Percentiles rank a stretch among this genome's conserved stretches.
Evolutionary conservation across 1,140 invertebrate genomes (phyloP).

Genomic region (Diorhabda carinulata): DNA sequence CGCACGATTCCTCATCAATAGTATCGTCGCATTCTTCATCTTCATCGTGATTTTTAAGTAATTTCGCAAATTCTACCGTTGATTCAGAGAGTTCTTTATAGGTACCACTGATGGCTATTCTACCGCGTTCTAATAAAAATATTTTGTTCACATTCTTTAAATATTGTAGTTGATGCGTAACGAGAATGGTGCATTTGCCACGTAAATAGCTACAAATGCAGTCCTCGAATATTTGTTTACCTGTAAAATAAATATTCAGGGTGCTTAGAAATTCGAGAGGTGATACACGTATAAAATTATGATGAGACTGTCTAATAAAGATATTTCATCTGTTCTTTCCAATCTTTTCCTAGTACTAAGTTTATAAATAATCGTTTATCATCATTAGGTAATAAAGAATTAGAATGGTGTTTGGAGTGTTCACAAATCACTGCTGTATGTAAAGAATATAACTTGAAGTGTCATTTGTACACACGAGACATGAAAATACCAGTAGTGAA

Average conservation of each 20-base stretch:
- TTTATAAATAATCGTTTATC: too few species aligned
- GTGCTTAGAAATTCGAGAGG: too few species aligned
- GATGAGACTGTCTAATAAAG: too few species aligned
- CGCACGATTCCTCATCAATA: slow-evolving; percentile 10
- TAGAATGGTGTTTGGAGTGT: too few species aligned
- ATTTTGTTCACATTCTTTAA: slow-evolving; percentile 69
- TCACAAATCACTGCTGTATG: too few species aligned
- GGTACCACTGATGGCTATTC: slow-evolving; percentile 57
- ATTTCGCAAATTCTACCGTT: slow-evolving; percentile 61
- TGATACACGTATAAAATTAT: too few species aligned
- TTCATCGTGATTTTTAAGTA: slow-evolving; percentile 54
- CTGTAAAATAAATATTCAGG: neutral
- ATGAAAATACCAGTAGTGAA: too few species aligned
- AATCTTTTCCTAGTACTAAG: too few species aligned
- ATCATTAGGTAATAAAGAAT: too few species aligned
- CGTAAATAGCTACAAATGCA: slow-evolving; percentile 61
- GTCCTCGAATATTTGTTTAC: slow-evolving; percentile 17
- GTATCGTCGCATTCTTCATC: slow-evolving; percentile 46
- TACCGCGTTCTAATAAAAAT: slow-evolving; percentile 60
- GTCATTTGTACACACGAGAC: too few species aligned
- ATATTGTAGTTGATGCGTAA: slow-evolving; percentile 87
- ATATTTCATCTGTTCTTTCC: too few species aligned
- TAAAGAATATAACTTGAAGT: too few species aligned
- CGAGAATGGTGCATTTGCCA: slow-evolving; percentile 69
- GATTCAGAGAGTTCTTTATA: slow-evolving; percentile 59